Base-by-base conservation (phyloP, 2,888 invertebrate species). In the Drosophila sordidapex region DNA sequence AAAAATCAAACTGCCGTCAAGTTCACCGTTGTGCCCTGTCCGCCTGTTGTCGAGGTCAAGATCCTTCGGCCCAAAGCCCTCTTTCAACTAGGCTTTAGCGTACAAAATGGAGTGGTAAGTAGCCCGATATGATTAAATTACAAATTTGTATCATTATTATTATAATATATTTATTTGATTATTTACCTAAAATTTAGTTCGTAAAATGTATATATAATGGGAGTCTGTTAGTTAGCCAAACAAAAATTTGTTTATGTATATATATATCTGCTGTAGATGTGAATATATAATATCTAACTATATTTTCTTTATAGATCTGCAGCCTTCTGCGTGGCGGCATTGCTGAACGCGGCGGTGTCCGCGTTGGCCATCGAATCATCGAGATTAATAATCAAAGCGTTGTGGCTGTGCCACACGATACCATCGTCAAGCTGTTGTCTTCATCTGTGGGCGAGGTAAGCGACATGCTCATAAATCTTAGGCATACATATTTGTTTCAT, bases 351-450 rank as follows among this genome's bases (percentile, higher is more conserved):
- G 99, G 99, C 79, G 99, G 99, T 43, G 99, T 99, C 74, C 95
- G 99, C 78, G 99, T 99, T 31, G 99, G 99, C 0, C 99, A 99
- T 94, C 96, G 99, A 90, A 99, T 99, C 93, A 99, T 99, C 91
- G 99, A 99, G 95, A 99, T 99, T 92, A 99, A 99, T 95, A 97
- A 98, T 94, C 99, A 99, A 94, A 99, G 99, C 94, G 99, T 99
- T 71, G 99, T 99, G 71, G 99, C 99, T 84, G 99, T 99, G 83
- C 99, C 99, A 85, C 99, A 99, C 94, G 99, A 99, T 93, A 97
- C 98, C 93, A 99, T 99, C 93, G 99, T 99, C 92, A 99, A 99
- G 94, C 95, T 99, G 93, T 95, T 99, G 84, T 99, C 99, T 82
- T 99, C 99, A 66, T 99, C 99, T 76, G 99, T 99, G 76, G 99